A percentile compares a stretch with the other conserved stretches of the same genome.
Evolutionary conservation across 2,113 vertebrate species (phyloP).

Genomic region (Crotalus horridus): DNA sequence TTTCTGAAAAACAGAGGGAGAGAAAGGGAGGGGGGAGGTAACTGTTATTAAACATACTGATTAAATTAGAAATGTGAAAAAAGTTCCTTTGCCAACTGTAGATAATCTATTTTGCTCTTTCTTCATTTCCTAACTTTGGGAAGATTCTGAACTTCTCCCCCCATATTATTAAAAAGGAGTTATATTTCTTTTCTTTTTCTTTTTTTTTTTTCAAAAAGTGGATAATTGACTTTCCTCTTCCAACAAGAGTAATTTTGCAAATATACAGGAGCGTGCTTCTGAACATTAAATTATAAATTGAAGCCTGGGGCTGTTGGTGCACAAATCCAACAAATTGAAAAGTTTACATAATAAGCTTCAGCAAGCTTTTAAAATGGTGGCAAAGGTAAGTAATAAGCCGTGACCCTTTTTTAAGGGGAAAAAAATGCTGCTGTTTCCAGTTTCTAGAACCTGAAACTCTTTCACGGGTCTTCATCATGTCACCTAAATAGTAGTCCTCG

Average conservation of each 20-base stretch:
- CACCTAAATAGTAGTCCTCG: too few relatives aligned
- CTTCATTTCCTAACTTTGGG: neutral
- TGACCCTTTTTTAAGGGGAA: neutral
- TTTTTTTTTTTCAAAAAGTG: neutral
- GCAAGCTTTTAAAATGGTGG: neutral
- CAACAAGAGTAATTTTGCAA: neutral
- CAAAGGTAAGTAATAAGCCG: neutral
- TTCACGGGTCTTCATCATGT: neutral
- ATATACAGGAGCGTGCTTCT: neutral
- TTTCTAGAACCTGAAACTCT: neutral
- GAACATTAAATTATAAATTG: neutral
- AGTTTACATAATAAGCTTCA: neutral
- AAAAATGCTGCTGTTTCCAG: neutral
- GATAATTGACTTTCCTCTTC: neutral
- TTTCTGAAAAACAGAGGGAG: constrained; percentile 29
- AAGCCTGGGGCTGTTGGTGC: neutral
- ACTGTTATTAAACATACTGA: constrained; percentile 19
- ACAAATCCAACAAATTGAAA: neutral
- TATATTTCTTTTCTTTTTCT: neutral
- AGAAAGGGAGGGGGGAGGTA: constrained; percentile 36
- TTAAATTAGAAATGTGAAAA: constrained; percentile 32
- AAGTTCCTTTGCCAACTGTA: neutral
- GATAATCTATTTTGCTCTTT: constrained; percentile 4
- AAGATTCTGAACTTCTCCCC: neutral
- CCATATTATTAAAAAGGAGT: neutral